Evolutionary conservation across 1,140 invertebrate genomes (phyloP).

Genomic region (Aphelenchoides avenae): DNA sequence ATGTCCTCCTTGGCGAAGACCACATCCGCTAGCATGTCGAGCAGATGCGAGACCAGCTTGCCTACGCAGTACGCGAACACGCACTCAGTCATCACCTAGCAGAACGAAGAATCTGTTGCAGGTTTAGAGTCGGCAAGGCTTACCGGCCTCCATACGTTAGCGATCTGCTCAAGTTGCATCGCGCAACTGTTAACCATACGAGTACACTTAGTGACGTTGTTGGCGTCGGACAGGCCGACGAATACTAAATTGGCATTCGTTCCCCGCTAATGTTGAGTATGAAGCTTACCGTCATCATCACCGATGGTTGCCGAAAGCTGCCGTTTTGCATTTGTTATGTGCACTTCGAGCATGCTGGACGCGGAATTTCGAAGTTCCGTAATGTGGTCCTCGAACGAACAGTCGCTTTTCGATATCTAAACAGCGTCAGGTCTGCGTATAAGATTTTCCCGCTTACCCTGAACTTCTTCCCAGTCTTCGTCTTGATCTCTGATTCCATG

Average conservation of each 20-base stretch:
- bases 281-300: slow-evolving; percentile 16
- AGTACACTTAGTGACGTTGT: slow-evolving; percentile 19
- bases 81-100: slow-evolving; percentile 32
- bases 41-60: slow-evolving; percentile 27
- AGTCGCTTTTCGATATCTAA: slow-evolving; percentile 17
- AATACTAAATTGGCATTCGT: slow-evolving; percentile 18
- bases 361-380: slow-evolving; percentile 13
- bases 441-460: slow-evolving; percentile 16
- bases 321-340: slow-evolving; percentile 16
- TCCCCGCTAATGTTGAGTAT: neutral
- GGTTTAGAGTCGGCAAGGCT: neutral
- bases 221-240: slow-evolving; percentile 10
- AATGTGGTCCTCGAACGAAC: slow-evolving; percentile 19
- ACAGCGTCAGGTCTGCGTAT: neutral
- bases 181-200: slow-evolving; percentile 26
- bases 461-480: slow-evolving; percentile 8
- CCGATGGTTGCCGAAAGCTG: slow-evolving; percentile 29
- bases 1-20: slow-evolving; percentile 34
- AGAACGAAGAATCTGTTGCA: neutral
- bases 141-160: slow-evolving; percentile 30
- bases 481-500: slow-evolving; percentile 3
- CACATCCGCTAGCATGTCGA: slow-evolving; percentile 23
- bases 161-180: slow-evolving; percentile 38
- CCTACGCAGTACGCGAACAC: slow-evolving; percentile 29
- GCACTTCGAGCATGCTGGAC: slow-evolving; percentile 19